These are phyloP conservation scores for Lingula anatina DNA, from an alignment of 2,888 invertebrate species.

Conservation along the genomic window DNA sequence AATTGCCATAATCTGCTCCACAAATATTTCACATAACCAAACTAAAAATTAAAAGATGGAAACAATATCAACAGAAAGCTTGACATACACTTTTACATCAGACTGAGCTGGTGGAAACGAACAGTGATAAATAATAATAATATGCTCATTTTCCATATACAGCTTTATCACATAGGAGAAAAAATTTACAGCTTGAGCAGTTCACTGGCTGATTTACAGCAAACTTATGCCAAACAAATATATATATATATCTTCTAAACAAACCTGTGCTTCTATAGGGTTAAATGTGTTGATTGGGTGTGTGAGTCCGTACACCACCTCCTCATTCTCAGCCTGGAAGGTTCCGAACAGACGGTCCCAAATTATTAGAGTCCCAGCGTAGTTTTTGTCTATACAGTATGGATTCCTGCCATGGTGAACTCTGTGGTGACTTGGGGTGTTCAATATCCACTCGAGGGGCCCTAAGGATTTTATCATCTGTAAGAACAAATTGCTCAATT, in stretches of 20 bases:
- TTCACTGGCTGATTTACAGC: no score
- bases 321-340: slow-evolving; percentile 71
- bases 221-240: no score
- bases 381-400: slow-evolving; percentile 89
- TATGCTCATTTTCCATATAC: no score
- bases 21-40: slow-evolving; percentile 70
- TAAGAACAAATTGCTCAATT: background rate
- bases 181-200: no score
- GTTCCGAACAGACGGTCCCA: slow-evolving; percentile 67
- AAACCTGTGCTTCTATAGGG: slow-evolving; percentile 75
- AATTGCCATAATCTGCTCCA: slow-evolving; percentile 61
- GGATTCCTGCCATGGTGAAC: slow-evolving; percentile 68
- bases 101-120: no score
- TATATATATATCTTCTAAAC: slow-evolving; percentile 65
- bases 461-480: slow-evolving; percentile 66
- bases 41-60: slow-evolving; percentile 54
- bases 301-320: slow-evolving; percentile 77
- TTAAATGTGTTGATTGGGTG: slow-evolving; percentile 77
- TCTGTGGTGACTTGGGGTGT: slow-evolving; percentile 79
- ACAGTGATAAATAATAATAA: no score
- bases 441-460: slow-evolving; percentile 75
- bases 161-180: no score
- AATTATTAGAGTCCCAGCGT: slow-evolving; percentile 83
- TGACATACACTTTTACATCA: background rate
- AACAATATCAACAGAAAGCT: background rate